Evolutionary conservation across 2,888 invertebrate species (phyloP), one percentile per base, ranked within the genome.

Genomic region (Aricia artaxerxes): DNA sequence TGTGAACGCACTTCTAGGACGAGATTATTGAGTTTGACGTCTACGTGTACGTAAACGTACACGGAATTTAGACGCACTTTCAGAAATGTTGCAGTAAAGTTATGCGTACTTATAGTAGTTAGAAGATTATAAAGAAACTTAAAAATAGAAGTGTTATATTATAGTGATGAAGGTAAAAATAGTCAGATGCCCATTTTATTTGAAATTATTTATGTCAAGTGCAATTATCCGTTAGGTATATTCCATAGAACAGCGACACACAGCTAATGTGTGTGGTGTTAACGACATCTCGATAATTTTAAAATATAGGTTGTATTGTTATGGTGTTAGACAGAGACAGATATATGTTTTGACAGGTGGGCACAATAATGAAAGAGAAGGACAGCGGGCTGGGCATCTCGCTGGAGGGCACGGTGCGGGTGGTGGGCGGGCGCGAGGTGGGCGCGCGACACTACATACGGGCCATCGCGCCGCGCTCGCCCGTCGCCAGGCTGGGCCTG

Each of bases 361-460:
- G 98, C 11, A 97, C 97, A 86, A 94, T 98, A 91, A 96, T 96
- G 84, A 98, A 98, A 89, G 97, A 97, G 83, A 95, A 95, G 75
- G 97, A 97, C 86, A 97, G 97, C 77, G 98, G 98, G 2, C 94
- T 99, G 53, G 98, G 99, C 0, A 98, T 99, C 82, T 98, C 98
- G 73, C 92, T 98, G 79, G 98, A 98, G 88, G 98, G 99, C 13
- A 99, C 99, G 0, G 98, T 98, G 6, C 97, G 99, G 81, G 98
- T 99, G 35, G 93, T 93, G 16, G 97, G 97, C 81, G 97, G 97
- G 83, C 98, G 98, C 0, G 96, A 97, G 85, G 97, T 98, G 11
- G 96, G 98, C 80, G 98, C 99, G 1, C 97, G 99, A 87, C 99
- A 99, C 90, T 98, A 98, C 91, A 98, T 99, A 84, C 95, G 98